Evolutionary conservation across 2,797 vertebrate genomes (phyloP), one percentile per base, ranked within the genome.

Genomic region (Onychomys leucogaster): DNA sequence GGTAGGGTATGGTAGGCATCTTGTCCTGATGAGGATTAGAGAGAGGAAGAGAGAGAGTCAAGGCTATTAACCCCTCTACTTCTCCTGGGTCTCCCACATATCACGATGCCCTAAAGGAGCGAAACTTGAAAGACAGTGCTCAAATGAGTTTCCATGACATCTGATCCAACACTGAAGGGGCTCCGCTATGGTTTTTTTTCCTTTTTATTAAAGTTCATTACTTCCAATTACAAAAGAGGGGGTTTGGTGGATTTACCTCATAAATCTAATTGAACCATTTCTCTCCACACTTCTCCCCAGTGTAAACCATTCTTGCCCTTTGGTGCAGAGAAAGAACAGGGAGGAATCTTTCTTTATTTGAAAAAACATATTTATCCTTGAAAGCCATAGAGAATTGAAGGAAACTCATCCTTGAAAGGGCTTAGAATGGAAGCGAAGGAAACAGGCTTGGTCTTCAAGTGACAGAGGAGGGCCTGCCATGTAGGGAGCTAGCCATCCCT

Each of bases 121-220:
- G 37, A 95, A 83, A 6, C 92, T 89, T 86, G 94, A 92, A 92
- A 94, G 94, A 96, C 87, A 94, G 93, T 0, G 7, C 95, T 94
- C 95, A 93, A 63, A 71, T 65, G 93, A 91, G 8, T 95, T 94
- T 96, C 67, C 61, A 77, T 69, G 89, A 91, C 6, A 2, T 77
- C 97, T 96, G 67, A 75, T 94, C 97, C 41, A 61, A 71, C 0
- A 89, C 34, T 25, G 89, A 95, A 96, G 96, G 96, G 96, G 89
- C 84, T 95, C 73, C 91, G 80, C 89, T 82, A 52, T 27, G 52
- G 49, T 97, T 78, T 98, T 97, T 34, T 17, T 41, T 25, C 93
- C 77, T 98, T 97, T 89, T 89, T 76, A 97, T 97, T 97, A 96
- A 97, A 98, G 97, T 97, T 96, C 92, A 93, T 97, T 94, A 96